These are phyloP conservation scores for Alethe castanea DNA, from an alignment of 2,113 vertebrate species.

Conservation along the genomic window DNA sequence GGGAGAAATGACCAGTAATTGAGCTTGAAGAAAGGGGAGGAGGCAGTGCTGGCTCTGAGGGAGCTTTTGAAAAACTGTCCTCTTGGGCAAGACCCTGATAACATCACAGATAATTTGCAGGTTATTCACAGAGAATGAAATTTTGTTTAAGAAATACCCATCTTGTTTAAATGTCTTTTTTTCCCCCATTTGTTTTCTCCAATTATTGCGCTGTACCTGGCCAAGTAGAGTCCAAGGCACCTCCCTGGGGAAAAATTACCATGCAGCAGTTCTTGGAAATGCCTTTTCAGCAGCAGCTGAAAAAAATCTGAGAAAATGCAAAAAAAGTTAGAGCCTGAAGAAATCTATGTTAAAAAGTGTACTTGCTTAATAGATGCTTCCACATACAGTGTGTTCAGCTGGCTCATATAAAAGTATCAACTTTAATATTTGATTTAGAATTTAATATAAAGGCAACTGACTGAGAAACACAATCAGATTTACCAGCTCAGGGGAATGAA, in stretches of 20 bases:
- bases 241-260: neutral
- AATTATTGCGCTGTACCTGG: neutral
- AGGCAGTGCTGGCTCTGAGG: fast-evolving
- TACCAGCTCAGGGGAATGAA: neutral
- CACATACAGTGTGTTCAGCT: neutral
- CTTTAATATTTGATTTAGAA: neutral
- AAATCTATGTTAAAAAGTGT: neutral
- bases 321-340: neutral
- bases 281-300: neutral
- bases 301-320: neutral
- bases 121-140: neutral
- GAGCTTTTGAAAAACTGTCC: neutral
- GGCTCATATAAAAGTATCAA: neutral
- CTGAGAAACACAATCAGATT: conserved; percentile 2
- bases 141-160: neutral
- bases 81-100: neutral
- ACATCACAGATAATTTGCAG: neutral
- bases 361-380: neutral
- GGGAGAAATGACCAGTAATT: neutral
- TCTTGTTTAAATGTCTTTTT: neutral
- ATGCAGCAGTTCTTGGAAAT: neutral
- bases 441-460: neutral
- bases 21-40: neutral
- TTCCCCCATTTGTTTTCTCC: neutral
- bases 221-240: neutral